Evolutionary conservation across 2,888 invertebrate species (phyloP).

Genomic region (Lasius fuliginosus): DNA sequence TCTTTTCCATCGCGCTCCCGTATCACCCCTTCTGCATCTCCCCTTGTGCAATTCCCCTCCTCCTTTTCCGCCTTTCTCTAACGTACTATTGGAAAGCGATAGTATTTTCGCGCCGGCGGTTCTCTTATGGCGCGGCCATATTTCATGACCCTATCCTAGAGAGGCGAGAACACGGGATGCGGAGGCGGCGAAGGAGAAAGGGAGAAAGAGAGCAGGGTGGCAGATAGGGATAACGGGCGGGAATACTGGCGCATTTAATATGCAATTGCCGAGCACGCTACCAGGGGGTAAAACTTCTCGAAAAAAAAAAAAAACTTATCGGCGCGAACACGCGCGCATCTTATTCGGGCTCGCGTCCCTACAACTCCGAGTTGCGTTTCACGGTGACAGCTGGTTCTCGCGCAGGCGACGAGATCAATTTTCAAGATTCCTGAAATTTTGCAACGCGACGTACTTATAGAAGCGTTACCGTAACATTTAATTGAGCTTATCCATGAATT

Average conservation of each 20-base stretch:
- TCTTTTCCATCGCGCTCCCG: conserved; percentile 42
- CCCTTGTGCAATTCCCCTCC: conserved; percentile 28
- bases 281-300: conserved; percentile 48
- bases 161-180: conserved; percentile 41
- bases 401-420: conserved; percentile 57
- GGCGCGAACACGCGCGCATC: conserved; percentile 64
- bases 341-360: conserved; percentile 9
- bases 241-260: conserved; percentile 74
- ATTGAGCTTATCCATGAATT: not conserved
- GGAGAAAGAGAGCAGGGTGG: conserved; percentile 13
- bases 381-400: conserved; percentile 53
- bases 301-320: no score
- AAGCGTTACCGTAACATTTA: not conserved
- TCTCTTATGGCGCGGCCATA: conserved; percentile 78
- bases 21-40: conserved; percentile 26
- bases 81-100: conserved; percentile 83
- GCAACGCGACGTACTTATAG: conserved; percentile 48
- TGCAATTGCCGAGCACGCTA: conserved; percentile 65
- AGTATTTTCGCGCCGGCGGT: conserved; percentile 80
- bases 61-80: conserved; percentile 54
- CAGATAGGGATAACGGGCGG: conserved; percentile 17
- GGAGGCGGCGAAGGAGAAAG: conserved; percentile 9
- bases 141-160: conserved; percentile 71
- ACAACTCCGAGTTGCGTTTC: conserved; percentile 14
- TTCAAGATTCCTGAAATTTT: conserved; percentile 54